Base-by-base conservation (phyloP, 2,113 vertebrate species). In the Semicossyphus pulcher region DNA sequence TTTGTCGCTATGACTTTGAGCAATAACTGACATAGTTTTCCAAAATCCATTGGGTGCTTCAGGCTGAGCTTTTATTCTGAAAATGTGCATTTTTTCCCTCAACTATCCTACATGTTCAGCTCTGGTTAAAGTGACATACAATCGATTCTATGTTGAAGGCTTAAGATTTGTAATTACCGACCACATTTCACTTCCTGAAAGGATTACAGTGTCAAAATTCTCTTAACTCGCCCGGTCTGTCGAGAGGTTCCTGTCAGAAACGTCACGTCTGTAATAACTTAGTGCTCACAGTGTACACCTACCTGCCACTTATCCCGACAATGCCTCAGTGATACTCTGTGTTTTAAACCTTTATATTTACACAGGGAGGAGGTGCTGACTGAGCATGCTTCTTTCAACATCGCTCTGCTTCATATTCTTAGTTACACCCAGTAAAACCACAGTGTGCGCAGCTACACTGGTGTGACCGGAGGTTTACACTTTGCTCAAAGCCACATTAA, bases 301-400 rank as follows among this genome's bases (percentile, higher is more conserved):
- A 25, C 42, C 61, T 53, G 62, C 53, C 37, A 67, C 67, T 61
- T 66, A 54, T 3, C 48, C 72, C 10, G 41, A 45, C 56, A 54
- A 48, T 15, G 14, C 29, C 31, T 23, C 10, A 1, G 28, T 10
- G 5, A 31, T 23, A 18, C 4, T 3, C 32, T 42, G 65, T 2
- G 4, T 57, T 74, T 62, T 7, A 53, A 53, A 68, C 39, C 37
- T 63, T 7, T 69, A 64, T 76, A 64, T 84, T 73, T 72, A 60
- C 75, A 1, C 59, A 76, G 25, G 58, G 67, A 72, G 66, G 36
- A 57, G 52, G 25, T 51, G 77, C 64, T 49, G 56, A 57, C 48
- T 49, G 44, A 42, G 48, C 32, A 3, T 14, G 67, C 5, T 63
- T 76, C 36, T 58, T 26, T 49, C 42, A 34, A 11, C 48, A 37